Evolutionary conservation across 2,888 invertebrate species (phyloP).

Genomic region (Xanthia togata): DNA sequence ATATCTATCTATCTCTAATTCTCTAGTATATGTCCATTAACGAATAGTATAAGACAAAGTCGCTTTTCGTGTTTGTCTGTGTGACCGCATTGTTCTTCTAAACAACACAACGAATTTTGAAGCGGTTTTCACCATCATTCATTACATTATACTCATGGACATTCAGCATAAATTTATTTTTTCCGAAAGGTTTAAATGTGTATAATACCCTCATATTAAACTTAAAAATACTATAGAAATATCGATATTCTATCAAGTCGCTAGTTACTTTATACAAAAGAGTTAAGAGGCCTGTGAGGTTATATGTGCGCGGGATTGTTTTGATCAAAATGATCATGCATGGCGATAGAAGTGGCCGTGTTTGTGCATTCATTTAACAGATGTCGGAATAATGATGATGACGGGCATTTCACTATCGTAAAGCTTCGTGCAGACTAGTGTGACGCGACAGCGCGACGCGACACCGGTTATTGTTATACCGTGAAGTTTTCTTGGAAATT

Average conservation of each 20-base stretch:
- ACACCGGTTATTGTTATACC: no score
- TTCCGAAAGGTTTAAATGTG: not conserved
- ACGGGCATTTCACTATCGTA: constrained; percentile 27
- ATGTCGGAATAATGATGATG: constrained; percentile 41
- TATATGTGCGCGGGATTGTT: constrained; percentile 1
- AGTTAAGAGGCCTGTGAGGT: not conserved
- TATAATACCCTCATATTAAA: not conserved
- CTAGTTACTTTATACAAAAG: not conserved
- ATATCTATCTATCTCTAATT: no score
- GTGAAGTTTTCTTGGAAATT: no score
- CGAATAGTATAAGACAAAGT: no score
- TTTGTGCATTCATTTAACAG: constrained; percentile 43
- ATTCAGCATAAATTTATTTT: no score
- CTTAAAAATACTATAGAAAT: not conserved
- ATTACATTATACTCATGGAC: no score
- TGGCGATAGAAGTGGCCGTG: constrained; percentile 14
- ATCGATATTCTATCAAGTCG: not conserved
- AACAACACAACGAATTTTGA: not conserved
- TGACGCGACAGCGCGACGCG: no score
- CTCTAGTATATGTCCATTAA: no score
- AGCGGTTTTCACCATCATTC: no score
- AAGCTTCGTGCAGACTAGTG: no score
- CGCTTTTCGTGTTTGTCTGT: no score
- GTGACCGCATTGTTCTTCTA: no score
- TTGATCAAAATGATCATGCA: constrained; percentile 25